These are phyloP conservation scores for Leptopilina clavipes DNA, from an alignment of 1,140 invertebrate species.

Conservation along the genomic window DNA sequence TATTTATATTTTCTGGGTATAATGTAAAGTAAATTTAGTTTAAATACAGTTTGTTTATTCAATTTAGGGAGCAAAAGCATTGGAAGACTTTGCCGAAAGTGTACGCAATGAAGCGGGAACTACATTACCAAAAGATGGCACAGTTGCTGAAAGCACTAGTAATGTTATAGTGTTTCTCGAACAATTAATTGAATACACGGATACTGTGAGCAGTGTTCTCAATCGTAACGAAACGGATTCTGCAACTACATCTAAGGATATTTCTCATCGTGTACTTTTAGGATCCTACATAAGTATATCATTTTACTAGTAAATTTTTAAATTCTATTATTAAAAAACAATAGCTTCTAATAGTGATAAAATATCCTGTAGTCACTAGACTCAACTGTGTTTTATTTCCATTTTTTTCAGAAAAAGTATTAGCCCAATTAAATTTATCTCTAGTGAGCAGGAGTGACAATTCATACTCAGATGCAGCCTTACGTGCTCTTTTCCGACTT, in stretches of 20 bases:
- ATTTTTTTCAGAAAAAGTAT: slow-evolving; percentile 83
- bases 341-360: too few relatives aligned
- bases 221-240: slow-evolving; percentile 77
- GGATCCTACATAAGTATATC: slow-evolving; percentile 84
- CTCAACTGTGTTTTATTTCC: too few relatives aligned
- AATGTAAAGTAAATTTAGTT: too few relatives aligned
- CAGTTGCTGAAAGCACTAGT: slow-evolving; percentile 95
- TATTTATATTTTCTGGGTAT: too few relatives aligned
- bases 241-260: slow-evolving; percentile 69
- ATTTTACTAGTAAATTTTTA: slow-evolving; percentile 5
- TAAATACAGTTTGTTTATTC: slow-evolving; percentile 35
- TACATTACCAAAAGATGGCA: slow-evolving; percentile 94
- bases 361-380: too few relatives aligned
- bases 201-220: slow-evolving; percentile 82
- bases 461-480: slow-evolving; percentile 84
- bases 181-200: slow-evolving; percentile 86
- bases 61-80: slow-evolving; percentile 85
- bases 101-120: slow-evolving; percentile 89
- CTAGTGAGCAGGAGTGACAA: slow-evolving; percentile 90
- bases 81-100: slow-evolving; percentile 95
- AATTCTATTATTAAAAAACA: too few relatives aligned
- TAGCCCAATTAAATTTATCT: slow-evolving; percentile 89
- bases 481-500: slow-evolving; percentile 90
- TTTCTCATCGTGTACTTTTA: slow-evolving; percentile 79
- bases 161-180: slow-evolving; percentile 93